phyloP scores from a whole-genome alignment of 2,113 vertebrate genomes.

The Trematocara marginatum region DNA sequence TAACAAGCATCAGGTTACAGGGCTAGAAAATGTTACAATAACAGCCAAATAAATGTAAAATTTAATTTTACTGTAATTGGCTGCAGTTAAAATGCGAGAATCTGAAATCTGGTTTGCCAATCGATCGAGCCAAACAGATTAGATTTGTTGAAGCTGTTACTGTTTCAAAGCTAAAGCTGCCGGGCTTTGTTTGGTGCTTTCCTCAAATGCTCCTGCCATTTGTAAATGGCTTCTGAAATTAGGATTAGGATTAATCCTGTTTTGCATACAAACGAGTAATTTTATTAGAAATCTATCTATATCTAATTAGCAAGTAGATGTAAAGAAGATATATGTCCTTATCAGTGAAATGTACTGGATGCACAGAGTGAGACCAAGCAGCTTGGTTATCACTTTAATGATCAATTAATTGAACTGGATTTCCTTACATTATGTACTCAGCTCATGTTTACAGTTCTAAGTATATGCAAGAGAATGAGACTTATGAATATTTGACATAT shows the following conservation, averaged over 20 bases:
- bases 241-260: background rate
- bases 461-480: background rate
- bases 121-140: background rate
- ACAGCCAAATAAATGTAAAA: background rate
- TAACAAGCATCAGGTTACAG: background rate
- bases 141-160: background rate
- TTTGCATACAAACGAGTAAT: background rate
- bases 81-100: background rate
- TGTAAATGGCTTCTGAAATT: background rate
- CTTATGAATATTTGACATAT: background rate
- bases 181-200: background rate
- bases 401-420: background rate
- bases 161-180: background rate
- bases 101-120: background rate
- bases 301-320: background rate
- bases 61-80: background rate
- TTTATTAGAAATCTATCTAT: background rate
- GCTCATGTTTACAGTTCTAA: background rate
- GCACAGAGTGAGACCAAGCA: fast-evolving
- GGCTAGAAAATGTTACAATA: background rate
- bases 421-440: background rate
- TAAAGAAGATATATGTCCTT: background rate
- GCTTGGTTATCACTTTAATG: background rate
- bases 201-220: background rate
- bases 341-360: background rate